phyloP scores from a whole-genome alignment of 1,140 invertebrate genomes.

The Leucophenga varia region DNA sequence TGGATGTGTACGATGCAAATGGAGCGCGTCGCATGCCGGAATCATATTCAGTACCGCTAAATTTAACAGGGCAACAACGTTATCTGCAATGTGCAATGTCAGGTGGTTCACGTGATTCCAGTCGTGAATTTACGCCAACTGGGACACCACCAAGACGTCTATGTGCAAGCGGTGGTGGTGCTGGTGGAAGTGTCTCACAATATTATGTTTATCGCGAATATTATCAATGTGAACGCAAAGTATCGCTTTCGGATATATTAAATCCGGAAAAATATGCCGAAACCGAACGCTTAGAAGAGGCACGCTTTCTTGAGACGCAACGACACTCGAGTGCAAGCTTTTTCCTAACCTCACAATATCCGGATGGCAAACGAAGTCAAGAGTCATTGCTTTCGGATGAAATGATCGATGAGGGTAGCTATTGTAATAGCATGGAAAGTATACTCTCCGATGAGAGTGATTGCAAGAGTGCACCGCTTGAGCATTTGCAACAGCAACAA shows the following conservation, averaged over 20 bases:
- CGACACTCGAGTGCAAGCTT: slow-evolving; percentile 67
- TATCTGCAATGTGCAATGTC: no score
- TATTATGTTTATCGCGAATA: slow-evolving; percentile 70
- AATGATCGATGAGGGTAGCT: slow-evolving; percentile 55
- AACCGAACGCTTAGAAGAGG: slow-evolving; percentile 37
- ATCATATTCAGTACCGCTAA: slow-evolving; percentile 41
- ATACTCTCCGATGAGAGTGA: slow-evolving; percentile 78
- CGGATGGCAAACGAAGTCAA: slow-evolving; percentile 63
- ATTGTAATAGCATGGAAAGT: slow-evolving; percentile 77
- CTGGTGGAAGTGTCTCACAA: slow-evolving; percentile 67
- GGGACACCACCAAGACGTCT: slow-evolving; percentile 57
- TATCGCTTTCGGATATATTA: slow-evolving; percentile 51
- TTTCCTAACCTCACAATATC: slow-evolving; percentile 62
- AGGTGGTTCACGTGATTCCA: slow-evolving; percentile 15
- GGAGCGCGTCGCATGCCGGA: slow-evolving; percentile 23
- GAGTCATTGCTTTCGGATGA: slow-evolving; percentile 76
- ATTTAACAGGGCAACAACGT: slow-evolving; percentile 19
- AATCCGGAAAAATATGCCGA: slow-evolving; percentile 40
- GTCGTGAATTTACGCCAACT: slow-evolving; percentile 33
- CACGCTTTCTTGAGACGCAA: slow-evolving; percentile 56
- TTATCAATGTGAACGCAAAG: slow-evolving; percentile 49
- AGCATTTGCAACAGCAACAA: slow-evolving; percentile 65
- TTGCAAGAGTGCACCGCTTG: slow-evolving; percentile 73
- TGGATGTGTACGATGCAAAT: slow-evolving; percentile 51
- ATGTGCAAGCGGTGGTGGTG: no score